These are phyloP conservation scores for Dioctria linearis DNA, from an alignment of 2,888 invertebrate genomes.

Conservation along the genomic window DNA sequence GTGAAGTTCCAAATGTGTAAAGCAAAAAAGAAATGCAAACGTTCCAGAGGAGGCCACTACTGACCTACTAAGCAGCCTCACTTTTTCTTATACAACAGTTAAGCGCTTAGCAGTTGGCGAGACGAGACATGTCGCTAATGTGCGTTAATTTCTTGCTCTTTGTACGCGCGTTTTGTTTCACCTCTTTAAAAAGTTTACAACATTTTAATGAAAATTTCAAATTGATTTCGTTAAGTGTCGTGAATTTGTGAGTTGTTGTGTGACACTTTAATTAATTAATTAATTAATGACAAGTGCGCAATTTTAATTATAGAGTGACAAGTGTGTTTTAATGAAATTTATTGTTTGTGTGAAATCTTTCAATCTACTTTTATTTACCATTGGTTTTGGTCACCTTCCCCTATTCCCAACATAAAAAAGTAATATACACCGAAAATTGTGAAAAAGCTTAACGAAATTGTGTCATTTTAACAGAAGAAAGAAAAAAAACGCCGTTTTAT, in stretches of 20 bases:
- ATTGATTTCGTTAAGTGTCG: not conserved
- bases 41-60: slow-evolving; percentile 65
- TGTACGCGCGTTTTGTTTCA: slow-evolving; percentile 38
- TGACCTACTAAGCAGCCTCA: slow-evolving; percentile 68
- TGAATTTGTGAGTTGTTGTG: too few species aligned
- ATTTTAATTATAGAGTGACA: too few species aligned
- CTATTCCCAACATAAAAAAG: too few species aligned
- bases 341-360: too few species aligned
- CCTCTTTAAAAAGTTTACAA: not conserved
- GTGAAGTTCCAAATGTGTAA: slow-evolving; percentile 43
- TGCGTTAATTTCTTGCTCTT: slow-evolving; percentile 53
- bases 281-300: too few species aligned
- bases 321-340: too few species aligned
- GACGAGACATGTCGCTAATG: slow-evolving; percentile 59
- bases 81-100: slow-evolving; percentile 64
- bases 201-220: not conserved
- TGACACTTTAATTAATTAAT: too few species aligned
- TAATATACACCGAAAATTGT: not conserved
- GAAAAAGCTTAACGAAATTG: not conserved
- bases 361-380: too few species aligned
- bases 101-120: slow-evolving; percentile 62
- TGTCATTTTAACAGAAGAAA: not conserved
- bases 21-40: slow-evolving; percentile 47
- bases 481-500: not conserved
- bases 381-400: too few species aligned